Base-by-base conservation (phyloP, 2,113 vertebrate species). In the Coptodon bakossiorum region DNA sequence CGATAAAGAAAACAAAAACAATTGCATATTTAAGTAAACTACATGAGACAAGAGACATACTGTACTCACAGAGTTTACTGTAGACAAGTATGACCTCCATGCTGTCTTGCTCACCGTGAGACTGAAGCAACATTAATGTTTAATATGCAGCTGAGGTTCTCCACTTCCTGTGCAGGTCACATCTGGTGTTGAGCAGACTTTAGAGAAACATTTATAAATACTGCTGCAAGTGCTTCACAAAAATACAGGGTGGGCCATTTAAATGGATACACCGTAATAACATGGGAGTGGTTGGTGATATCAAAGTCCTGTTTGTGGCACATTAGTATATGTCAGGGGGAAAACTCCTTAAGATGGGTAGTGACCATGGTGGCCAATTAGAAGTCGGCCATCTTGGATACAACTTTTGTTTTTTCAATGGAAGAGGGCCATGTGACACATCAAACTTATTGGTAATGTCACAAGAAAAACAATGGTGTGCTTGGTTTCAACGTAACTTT, bases 61-160 rank as follows among this genome's bases (percentile, higher is more conserved):
- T 17, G 17, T 53, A 73, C 79, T 86, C 29, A 79, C 81, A 4
- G 19, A 83, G 66, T 38, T 7, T 24, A n/a, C 36, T 19, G 80
- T 13, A n/a, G 3, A 87, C 40, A 3, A 29, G 4, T 82, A 22
- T 12, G 8, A 52, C 43, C 34, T 53, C 34, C 86, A 87, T 87
- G 86, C 2, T 53, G 68, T 11, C 43, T 24, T 13, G 17, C 12
- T 34, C 34, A 79, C 40, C 34, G 24, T 43, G 86, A 78, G 7
- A 34, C n/a, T 40, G 3, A n/a, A 7, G 7, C 53, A 43, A 4
- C 24, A 6, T 7, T 6, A 6, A 57, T 12, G 12, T 12, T 57
- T 27, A 34, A 34, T 34, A 57, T 27, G 24, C 14, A 13, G 6
- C 11, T 27, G 54, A 27, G 24, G 54, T 27, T 24, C 14, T 57